These are phyloP conservation scores for Brachionus angularis DNA, from an alignment of 1,140 invertebrate species.

Conservation along the genomic window DNA sequence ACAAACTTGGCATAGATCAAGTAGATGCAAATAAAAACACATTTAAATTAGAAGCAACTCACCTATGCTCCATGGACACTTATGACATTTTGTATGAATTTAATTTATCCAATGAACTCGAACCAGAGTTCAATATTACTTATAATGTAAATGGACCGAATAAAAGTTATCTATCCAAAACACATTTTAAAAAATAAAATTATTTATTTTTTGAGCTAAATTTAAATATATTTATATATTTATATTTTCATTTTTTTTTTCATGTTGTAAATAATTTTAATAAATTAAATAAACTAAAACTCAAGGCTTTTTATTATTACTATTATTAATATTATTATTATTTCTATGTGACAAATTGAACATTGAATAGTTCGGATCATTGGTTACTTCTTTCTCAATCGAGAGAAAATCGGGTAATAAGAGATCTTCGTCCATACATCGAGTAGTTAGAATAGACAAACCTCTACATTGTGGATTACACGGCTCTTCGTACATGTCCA, in stretches of 20 bases:
- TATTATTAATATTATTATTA: neutral
- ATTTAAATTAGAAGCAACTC: neutral
- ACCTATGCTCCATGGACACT: neutral
- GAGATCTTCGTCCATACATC: constrained; percentile 17
- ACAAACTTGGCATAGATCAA: neutral
- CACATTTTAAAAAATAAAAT: constrained; percentile 22
- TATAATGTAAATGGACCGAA: constrained; percentile 26
- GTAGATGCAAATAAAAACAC: neutral
- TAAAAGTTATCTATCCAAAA: constrained; percentile 11
- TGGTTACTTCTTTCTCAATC: constrained; percentile 14
- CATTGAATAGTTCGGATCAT: constrained; percentile 33
- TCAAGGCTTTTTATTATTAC: neutral
- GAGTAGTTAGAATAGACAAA: constrained; percentile 1
- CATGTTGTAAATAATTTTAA: neutral
- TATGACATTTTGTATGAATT: constrained; percentile 18
- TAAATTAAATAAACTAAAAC: neutral
- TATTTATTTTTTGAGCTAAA: constrained; percentile 4
- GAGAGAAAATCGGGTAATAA: constrained; percentile 7
- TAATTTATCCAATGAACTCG: neutral
- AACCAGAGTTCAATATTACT: constrained; percentile 7
- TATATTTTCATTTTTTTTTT: neutral
- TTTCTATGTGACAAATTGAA: constrained; percentile 25
- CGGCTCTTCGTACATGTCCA: constrained; percentile 30
- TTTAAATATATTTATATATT: neutral
- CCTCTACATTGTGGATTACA: constrained; percentile 20